Conservation (phyloP, 2,797 vertebrate genomes). For the Loriculus beryllinus region DNA sequence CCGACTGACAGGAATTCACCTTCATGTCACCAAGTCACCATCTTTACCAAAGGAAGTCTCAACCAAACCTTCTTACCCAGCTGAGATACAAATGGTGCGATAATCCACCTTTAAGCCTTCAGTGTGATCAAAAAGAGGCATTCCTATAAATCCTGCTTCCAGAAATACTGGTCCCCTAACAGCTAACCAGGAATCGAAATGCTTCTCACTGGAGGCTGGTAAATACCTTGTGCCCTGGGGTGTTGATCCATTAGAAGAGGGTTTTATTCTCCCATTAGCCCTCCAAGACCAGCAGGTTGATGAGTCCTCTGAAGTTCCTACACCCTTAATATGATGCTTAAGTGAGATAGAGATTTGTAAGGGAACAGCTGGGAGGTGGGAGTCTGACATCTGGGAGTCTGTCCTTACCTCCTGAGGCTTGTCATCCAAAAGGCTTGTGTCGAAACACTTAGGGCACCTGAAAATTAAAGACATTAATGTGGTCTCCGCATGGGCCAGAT, state of each 20-base stretch:
- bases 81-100: background rate
- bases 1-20: background rate
- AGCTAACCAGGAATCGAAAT: background rate
- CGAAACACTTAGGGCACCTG: background rate
- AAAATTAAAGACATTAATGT: background rate
- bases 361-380: background rate
- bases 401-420: background rate
- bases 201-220: background rate
- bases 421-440: too few species aligned
- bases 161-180: background rate
- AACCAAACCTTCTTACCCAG: background rate
- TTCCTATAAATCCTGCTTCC: background rate
- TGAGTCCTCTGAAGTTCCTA: background rate
- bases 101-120: background rate
- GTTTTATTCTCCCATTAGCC: background rate
- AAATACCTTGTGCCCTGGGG: background rate
- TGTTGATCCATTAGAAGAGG: background rate
- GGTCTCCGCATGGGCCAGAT: background rate
- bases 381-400: background rate
- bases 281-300: background rate
- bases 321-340: background rate
- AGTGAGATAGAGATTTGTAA: background rate
- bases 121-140: background rate
- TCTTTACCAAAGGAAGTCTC: background rate
- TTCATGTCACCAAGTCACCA: background rate